Base-by-base conservation (phyloP, 30 jellyfish, hydroid and myxozoan genomes). In the Hydractinia echinata region DNA sequence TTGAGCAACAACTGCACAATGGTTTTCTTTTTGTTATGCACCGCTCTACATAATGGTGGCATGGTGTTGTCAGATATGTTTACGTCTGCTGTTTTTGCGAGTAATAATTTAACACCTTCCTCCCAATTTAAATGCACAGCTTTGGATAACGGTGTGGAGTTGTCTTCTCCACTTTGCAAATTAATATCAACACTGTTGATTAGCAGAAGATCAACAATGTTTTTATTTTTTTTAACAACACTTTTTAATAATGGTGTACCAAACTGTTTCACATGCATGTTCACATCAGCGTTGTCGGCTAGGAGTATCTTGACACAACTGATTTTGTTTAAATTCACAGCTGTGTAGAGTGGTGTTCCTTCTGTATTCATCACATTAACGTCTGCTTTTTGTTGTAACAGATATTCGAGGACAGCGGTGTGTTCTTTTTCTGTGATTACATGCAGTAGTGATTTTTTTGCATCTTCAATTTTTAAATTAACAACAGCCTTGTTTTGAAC, bases 71-170 rank as follows among this genome's bases (percentile, higher is more conserved):
- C 16, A 30, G 51, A 19, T 13, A 15, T 71, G 67, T 71, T 71
- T 0, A 71, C 81, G 67, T 71, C 81, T 14, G 81, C 81, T n/a
- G 30, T 71, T n/a, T 52, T 30, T 71, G 30, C 81, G 0, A 71
- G 39, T n/a, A 71, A 52, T 15, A 71, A 71, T 71, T 71, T 8
- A 10, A 71, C 81, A 8, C 39, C 81, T 71, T 71, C 81, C 8
- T 19, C 18, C 11, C 15, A 30, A n/a, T 50, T 60, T 20, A 19
- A 19, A 7, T 71, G 39, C 7, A 30, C 55, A 5, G 81, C 81
- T 10, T 7, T 7, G 51, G 51, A 7, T 20, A 71, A 52, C 39
- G 81, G 81, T 52, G 81, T 71, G 15, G 69, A 11, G 15, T 13
- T 11, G 69, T 58, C 69, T 11, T 58, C 19, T 18, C 15, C 69